Conservation (phyloP, 2,888 invertebrate genomes). For the Hydraecia micacea region DNA sequence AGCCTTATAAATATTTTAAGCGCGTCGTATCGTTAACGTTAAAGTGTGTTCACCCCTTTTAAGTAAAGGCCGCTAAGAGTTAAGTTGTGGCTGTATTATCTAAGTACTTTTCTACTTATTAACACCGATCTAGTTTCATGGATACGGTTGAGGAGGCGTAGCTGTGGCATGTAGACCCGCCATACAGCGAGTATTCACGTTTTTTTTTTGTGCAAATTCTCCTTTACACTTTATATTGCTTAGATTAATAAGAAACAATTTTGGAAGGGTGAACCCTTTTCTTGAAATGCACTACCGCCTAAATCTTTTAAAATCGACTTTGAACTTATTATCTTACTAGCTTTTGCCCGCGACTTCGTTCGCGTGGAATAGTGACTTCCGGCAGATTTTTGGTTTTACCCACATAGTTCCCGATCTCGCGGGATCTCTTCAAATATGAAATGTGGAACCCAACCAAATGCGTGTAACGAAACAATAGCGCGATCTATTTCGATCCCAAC, state of each 20-base stretch:
- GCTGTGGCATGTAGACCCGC: not conserved
- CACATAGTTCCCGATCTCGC: too few relatives aligned
- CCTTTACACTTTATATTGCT: not conserved
- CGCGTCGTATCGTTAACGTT: constrained; percentile 78
- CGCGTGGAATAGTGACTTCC: too few relatives aligned
- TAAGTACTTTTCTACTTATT: constrained; percentile 61
- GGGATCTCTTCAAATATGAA: too few relatives aligned
- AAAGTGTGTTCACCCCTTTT: constrained; percentile 89
- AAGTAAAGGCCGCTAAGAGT: constrained; percentile 85
- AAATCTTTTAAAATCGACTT: not conserved
- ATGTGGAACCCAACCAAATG: too few relatives aligned
- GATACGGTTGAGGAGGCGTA: constrained; percentile 21
- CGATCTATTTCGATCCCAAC: too few relatives aligned
- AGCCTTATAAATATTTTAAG: constrained; percentile 80
- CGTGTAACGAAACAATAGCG: too few relatives aligned
- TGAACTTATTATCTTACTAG: not conserved
- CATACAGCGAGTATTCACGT: not conserved
- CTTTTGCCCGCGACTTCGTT: too few relatives aligned
- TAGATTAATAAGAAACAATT: not conserved
- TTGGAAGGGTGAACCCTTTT: not conserved
- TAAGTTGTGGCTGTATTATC: constrained; percentile 79
- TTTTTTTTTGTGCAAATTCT: not conserved
- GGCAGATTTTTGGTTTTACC: too few relatives aligned
- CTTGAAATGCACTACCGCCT: not conserved
- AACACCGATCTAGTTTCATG: constrained; percentile 41